Percentiles rank a stretch among this genome's conserved stretches.
Evolutionary conservation across 2,113 vertebrate genomes (phyloP).

Genomic region (Callaeas wilsoni): DNA sequence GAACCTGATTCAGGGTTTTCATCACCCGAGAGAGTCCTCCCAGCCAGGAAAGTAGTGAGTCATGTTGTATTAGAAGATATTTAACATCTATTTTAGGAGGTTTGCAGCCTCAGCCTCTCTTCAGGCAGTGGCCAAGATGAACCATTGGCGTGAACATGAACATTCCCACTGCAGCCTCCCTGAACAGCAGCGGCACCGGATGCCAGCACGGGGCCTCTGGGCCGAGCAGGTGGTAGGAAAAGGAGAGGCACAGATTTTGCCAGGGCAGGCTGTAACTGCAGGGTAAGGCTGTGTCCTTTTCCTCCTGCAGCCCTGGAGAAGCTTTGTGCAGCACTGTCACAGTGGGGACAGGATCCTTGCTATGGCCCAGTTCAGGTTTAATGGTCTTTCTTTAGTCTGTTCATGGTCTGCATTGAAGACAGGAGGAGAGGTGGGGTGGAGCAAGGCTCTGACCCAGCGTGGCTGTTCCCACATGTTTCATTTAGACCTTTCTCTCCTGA

Average conservation of each 20-base stretch:
- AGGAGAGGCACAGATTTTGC: neutral
- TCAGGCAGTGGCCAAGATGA: neutral
- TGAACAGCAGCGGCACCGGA: neutral
- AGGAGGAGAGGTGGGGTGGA: neutral
- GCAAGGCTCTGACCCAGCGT: neutral
- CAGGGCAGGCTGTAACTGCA: neutral
- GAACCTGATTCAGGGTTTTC: conserved; percentile 6
- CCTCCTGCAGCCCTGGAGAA: neutral
- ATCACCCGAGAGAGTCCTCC: neutral
- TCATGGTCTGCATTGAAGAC: neutral
- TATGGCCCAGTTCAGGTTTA: neutral
- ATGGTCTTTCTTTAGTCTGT: neutral
- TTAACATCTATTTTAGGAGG: neutral
- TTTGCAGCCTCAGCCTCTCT: neutral
- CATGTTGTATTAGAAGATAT: neutral
- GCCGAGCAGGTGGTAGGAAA: neutral
- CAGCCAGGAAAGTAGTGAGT: neutral
- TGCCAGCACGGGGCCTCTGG: neutral
- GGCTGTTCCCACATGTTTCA: neutral
- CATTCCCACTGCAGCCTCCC: neutral
- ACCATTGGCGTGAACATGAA: neutral
- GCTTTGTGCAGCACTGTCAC: neutral
- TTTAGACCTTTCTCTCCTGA: neutral
- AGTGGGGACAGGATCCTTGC: neutral
- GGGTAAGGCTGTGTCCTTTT: neutral